Base-by-base conservation (phyloP, 2,113 vertebrate species). In the Diglossa brunneiventris region DNA sequence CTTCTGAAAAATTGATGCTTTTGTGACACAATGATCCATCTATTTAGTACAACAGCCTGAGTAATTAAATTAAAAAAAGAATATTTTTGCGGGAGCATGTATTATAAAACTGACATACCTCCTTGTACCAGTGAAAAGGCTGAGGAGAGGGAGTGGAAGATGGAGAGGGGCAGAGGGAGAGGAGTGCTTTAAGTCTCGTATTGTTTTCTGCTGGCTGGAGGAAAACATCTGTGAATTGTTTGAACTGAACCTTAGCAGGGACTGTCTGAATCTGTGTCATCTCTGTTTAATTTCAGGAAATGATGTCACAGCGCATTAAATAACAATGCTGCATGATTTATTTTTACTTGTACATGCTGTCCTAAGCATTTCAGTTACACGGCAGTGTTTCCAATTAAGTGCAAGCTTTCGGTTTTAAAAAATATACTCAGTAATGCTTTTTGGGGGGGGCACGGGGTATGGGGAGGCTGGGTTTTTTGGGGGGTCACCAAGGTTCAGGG, bases 161-260 rank as follows among this genome's bases (percentile, higher is more conserved):
- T 55, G 63, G 41, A 81, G 49, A 66, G 41, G 37, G 52, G 28
- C 33, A 93, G 82, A 39, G 55, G 33, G 83, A 90, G 79, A 95
- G 74, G 61, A 92, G 89, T 46, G 69, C 62, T 95, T 90, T 90
- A 88, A 97, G 92, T 94, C 83, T 80, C 13, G 95, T 97, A 96
- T 98, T 98, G 97, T 98, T 98, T 98, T 97, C 90, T 96, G 81
- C 95, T 95, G 97, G 97, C 97, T 97, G 92, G 95, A 97, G 97
- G 97, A 98, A 98, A 98, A 98, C 98, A 99, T 99, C 98, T 99
- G 99, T 98, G 98, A 98, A 97, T 98, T 98, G 97, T 98, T 98
- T 98, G 97, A 98, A 97, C 92, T 97, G 96, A 98, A 98, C 97
- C 95, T 97, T 98, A 96, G 94, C 94, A 86, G 96, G 95, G 96